Conservation (phyloP, 1,140 invertebrate species). For the Zaprionus taronus region DNA sequence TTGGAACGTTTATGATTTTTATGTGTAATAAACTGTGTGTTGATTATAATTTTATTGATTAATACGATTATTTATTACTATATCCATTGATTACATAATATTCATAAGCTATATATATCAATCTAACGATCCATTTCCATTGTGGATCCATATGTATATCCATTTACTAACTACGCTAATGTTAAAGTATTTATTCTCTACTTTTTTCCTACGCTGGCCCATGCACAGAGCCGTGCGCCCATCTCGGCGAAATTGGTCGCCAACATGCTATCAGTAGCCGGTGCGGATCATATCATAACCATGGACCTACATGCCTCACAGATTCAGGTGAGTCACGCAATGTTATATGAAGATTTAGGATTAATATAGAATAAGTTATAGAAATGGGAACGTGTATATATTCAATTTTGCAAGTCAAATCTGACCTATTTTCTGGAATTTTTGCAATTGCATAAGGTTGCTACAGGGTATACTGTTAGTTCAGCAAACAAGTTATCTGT, state of each 20-base stretch:
- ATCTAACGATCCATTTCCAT: neutral
- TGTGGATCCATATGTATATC: neutral
- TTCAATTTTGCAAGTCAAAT: no score
- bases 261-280: conserved; percentile 99
- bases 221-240: conserved; percentile 95
- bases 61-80: conserved; percentile 24
- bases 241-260: conserved; percentile 99
- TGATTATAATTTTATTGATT: conserved; percentile 20
- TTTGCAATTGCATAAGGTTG: no score
- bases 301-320: conserved; percentile 99
- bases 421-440: no score
- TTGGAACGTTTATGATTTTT: conserved; percentile 60
- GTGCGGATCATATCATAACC: conserved; percentile 99
- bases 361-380: no score
- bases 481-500: neutral
- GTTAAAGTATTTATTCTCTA: conserved; percentile 48
- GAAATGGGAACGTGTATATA: no score
- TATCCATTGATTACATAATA: conserved; percentile 52
- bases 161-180: conserved; percentile 73
- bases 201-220: conserved; percentile 69
- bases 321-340: conserved; percentile 89
- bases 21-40: conserved; percentile 37
- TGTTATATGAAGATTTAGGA: no score
- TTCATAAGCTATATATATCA: conserved; percentile 4
- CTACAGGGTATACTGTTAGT: neutral